A percentile compares a stretch with the other conserved stretches of the same genome.
Conservation (phyloP, 2,797 vertebrate genomes). For the Oceanodroma leucorhoa region DNA sequence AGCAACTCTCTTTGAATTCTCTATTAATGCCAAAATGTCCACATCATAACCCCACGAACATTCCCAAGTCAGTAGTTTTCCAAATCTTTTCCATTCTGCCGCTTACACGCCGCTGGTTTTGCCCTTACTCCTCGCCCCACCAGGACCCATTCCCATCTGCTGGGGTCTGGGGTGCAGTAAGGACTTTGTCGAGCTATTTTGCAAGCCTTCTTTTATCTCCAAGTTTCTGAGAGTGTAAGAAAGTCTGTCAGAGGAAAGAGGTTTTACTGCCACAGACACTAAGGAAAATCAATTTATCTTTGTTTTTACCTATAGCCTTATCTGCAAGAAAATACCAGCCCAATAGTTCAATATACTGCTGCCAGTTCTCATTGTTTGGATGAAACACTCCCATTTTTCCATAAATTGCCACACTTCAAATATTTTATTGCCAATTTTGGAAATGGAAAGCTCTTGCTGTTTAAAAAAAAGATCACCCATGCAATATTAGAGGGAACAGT, state of each 20-base stretch:
- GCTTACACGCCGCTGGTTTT: rapidly evolving
- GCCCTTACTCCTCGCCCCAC: background rate
- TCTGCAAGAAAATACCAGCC: background rate
- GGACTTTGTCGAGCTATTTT: background rate
- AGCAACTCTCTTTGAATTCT: background rate
- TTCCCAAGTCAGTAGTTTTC: background rate
- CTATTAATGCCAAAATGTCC: background rate
- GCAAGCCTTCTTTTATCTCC: background rate
- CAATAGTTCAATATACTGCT: background rate
- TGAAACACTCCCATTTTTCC: background rate
- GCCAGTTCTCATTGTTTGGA: background rate
- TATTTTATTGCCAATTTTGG: background rate
- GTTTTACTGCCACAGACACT: background rate
- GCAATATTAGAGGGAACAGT: background rate
- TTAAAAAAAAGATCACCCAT: background rate
- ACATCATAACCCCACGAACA: background rate
- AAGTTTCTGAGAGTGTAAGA: background rate
- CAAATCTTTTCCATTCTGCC: background rate
- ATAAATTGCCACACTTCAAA: background rate
- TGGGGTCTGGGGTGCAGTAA: background rate
- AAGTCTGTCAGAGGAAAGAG: background rate
- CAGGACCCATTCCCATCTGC: background rate
- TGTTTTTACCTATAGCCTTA: background rate
- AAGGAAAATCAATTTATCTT: background rate
- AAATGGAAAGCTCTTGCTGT: background rate